Percentiles rank a stretch among this genome's conserved stretches.
phyloP scores from a whole-genome alignment of 1,140 invertebrate species.

The Copidosoma floridanum region DNA sequence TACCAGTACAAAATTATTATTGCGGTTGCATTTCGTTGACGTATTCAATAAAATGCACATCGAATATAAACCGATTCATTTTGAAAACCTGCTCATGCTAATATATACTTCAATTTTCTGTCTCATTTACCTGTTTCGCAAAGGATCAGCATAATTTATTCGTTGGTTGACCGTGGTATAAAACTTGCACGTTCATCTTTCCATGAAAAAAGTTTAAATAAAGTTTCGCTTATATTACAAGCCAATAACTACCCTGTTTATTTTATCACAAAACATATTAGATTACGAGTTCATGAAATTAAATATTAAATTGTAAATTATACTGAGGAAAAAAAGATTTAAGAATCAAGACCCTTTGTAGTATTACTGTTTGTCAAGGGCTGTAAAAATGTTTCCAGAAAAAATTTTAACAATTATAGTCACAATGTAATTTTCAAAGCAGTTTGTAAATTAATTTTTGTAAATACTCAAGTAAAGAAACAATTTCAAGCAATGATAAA shows the following conservation, averaged over 20 bases:
- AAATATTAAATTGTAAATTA: neutral
- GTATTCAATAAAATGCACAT: no score
- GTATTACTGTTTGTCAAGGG: neutral
- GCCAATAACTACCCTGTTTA: neutral
- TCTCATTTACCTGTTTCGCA: neutral
- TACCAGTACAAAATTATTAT: no score
- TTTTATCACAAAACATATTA: neutral
- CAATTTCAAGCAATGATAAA: neutral
- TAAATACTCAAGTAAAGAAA: neutral
- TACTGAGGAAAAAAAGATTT: neutral
- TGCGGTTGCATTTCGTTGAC: no score
- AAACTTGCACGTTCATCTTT: neutral
- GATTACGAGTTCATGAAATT: neutral
- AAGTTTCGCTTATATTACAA: neutral
- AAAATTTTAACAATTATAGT: neutral
- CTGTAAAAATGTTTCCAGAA: neutral
- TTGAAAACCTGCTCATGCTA: neutral
- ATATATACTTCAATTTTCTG: neutral
- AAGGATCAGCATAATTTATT: neutral
- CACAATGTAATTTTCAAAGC: neutral
- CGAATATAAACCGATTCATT: no score
- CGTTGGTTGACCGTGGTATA: neutral
- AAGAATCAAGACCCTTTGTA: neutral
- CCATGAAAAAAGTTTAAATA: neutral
- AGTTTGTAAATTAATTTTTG: neutral